Evolutionary conservation across 2,888 invertebrate genomes (phyloP).

Genomic region (Stenurella melanura): DNA sequence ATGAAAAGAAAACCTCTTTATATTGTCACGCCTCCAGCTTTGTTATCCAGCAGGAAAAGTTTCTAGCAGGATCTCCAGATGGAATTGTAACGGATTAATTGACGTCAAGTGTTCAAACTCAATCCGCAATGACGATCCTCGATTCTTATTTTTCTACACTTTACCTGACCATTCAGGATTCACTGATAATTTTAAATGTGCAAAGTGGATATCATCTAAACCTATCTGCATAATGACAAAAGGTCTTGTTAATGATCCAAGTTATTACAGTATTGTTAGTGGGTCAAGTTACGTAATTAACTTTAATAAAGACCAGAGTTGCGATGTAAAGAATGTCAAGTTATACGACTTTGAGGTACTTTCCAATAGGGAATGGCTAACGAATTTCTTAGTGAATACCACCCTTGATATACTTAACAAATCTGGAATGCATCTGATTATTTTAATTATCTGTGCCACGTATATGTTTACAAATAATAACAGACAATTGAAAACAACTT

Average conservation of each 20-base stretch:
- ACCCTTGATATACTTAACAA: conserved; percentile 15
- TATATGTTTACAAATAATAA: not conserved
- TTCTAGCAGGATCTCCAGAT: too few relatives aligned
- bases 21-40: too few relatives aligned
- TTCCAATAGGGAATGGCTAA: conserved; percentile 25
- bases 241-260: not conserved
- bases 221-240: conserved; percentile 1
- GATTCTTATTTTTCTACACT: not conserved
- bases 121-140: too few relatives aligned
- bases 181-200: too few relatives aligned
- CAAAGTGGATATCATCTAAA: conserved; percentile 8
- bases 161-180: not conserved
- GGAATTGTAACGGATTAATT: too few relatives aligned
- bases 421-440: not conserved
- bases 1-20: too few relatives aligned
- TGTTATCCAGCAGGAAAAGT: too few relatives aligned
- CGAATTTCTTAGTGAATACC: conserved; percentile 27
- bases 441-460: conserved; percentile 8
- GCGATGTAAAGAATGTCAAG: not conserved
- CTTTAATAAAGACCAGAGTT: too few relatives aligned
- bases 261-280: not conserved
- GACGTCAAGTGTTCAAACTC: too few relatives aligned
- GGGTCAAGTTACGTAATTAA: conserved; percentile 1
- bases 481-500: not conserved
- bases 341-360: conserved; percentile 31